Conservation (phyloP, 2,113 vertebrate species). For the Prionailurus viverrinus region DNA sequence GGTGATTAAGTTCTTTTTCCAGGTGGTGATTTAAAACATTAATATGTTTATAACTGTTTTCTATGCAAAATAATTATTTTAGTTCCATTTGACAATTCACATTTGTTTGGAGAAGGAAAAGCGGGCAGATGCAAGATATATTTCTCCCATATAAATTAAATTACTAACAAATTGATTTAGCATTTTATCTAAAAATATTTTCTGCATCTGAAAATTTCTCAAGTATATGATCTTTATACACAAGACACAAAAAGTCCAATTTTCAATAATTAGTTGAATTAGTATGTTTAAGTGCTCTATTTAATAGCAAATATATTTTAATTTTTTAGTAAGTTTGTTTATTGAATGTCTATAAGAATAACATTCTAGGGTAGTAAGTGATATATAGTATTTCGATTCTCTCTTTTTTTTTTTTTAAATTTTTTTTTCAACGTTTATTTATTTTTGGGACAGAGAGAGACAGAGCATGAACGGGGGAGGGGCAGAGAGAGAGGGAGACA, state of each 20-base stretch:
- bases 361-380: background rate
- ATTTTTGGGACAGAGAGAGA: no score
- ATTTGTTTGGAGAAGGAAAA: background rate
- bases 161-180: background rate
- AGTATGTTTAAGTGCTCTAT: background rate
- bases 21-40: conserved; percentile 41
- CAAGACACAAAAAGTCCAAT: background rate
- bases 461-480: no score
- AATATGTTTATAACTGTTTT: background rate
- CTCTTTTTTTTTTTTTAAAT: background rate
- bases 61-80: conserved; percentile 18
- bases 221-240: background rate
- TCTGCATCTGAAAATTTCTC: background rate
- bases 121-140: background rate
- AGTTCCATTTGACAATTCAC: conserved; percentile 31
- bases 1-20: background rate
- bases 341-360: background rate
- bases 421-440: no score
- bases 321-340: background rate
- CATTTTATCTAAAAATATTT: conserved; percentile 20
- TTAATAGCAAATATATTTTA: conserved; percentile 21
- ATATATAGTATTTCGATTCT: background rate
- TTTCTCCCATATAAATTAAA: background rate
- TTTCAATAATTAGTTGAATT: background rate
- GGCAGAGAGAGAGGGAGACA: no score